Conservation (phyloP, 2,113 vertebrate species). For the Noctilio leporinus region DNA sequence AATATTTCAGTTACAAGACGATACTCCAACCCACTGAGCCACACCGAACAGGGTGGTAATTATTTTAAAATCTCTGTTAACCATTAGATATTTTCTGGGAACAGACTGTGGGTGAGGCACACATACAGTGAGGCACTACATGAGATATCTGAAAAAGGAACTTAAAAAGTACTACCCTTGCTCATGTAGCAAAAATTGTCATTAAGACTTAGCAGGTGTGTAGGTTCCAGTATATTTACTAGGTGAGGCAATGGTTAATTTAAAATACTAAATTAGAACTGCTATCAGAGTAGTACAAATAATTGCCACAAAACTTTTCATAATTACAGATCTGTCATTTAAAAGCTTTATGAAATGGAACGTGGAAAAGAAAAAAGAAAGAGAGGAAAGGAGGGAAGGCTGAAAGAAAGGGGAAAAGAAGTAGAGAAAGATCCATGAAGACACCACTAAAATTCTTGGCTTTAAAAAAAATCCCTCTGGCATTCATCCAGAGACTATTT, state of each 20-base stretch:
- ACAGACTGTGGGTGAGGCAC: background rate
- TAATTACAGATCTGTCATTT: background rate
- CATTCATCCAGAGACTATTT: background rate
- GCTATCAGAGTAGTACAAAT: background rate
- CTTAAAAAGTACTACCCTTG: background rate
- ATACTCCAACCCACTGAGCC: no score
- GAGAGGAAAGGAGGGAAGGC: background rate
- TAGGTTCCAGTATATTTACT: background rate
- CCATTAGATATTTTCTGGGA: conserved; percentile 33
- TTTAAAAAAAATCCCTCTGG: background rate
- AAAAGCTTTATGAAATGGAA: background rate
- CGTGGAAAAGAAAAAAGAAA: background rate
- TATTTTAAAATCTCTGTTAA: conserved; percentile 49
- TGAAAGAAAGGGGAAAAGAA: background rate
- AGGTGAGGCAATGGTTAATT: background rate
- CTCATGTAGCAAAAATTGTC: background rate
- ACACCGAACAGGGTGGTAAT: background rate
- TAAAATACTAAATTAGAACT: background rate
- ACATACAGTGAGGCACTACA: background rate
- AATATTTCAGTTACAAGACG: no score
- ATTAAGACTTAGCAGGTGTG: background rate
- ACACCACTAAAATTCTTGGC: background rate
- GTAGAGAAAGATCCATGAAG: background rate
- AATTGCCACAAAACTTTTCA: background rate
- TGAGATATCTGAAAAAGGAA: background rate